Evolutionary conservation across 2,113 vertebrate species (phyloP).

Genomic region (Grus americana): DNA sequence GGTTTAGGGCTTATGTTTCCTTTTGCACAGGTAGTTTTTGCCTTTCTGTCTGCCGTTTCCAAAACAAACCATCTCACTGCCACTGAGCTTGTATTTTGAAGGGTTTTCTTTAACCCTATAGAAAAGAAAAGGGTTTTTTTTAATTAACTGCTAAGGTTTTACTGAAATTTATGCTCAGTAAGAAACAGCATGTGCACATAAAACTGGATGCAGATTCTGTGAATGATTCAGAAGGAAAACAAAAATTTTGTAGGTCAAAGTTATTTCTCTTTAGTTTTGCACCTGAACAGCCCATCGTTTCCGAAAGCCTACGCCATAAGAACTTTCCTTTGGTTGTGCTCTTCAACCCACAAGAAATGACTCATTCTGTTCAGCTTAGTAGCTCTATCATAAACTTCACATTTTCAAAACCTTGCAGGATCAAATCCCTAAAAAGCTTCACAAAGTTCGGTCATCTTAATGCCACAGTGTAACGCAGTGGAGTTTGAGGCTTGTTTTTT

Average conservation of each 20-base stretch:
- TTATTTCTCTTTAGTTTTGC: not conserved
- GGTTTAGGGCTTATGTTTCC: not conserved
- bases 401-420: not conserved
- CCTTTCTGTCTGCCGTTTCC: not conserved
- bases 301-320: accelerated
- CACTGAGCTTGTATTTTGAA: not conserved
- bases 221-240: not conserved
- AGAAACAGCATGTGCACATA: not conserved
- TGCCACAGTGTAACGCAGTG: not conserved
- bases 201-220: not conserved
- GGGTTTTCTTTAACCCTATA: not conserved
- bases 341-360: not conserved
- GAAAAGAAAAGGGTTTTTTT: not conserved
- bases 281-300: not conserved
- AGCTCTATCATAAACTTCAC: not conserved
- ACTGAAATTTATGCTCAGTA: not conserved
- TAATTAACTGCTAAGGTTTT: not conserved
- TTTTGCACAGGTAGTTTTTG: not conserved
- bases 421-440: not conserved
- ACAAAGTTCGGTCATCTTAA: not conserved
- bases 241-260: not conserved
- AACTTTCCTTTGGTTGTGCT: not conserved
- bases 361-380: not conserved
- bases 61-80: not conserved
- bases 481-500: not conserved